A percentile compares a stretch with the other conserved stretches of the same genome.
Conservation (phyloP, 2,113 vertebrate genomes). For the human (Homo sapiens) region DNA sequence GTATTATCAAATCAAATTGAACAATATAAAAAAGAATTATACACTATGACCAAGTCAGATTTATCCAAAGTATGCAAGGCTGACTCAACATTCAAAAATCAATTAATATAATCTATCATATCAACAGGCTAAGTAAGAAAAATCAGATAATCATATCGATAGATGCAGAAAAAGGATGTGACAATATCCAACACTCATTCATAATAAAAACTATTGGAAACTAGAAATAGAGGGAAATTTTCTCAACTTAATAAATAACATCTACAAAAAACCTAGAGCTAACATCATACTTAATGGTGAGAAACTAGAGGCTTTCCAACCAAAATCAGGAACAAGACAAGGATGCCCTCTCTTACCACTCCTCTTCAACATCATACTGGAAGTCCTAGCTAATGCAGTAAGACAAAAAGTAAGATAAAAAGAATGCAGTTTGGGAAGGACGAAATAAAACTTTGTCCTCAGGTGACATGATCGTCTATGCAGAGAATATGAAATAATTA, state of each 20-base stretch:
- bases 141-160: not conserved
- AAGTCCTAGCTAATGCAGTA: conserved; percentile 10
- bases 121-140: not conserved
- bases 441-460: not conserved
- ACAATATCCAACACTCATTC: not conserved
- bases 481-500: not conserved
- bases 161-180: conserved; percentile 27
- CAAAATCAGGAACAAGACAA: conserved; percentile 18
- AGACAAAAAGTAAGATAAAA: conserved; percentile 30
- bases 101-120: not conserved
- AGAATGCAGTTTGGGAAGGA: not conserved
- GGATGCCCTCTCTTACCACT: not conserved
- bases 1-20: not conserved
- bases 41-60: not conserved
- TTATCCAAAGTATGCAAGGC: not conserved
- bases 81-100: not conserved
- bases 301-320: not conserved
- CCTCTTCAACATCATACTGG: not conserved
- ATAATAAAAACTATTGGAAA: conserved; percentile 5
- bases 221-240: not conserved
- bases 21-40: not conserved
- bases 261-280: not conserved
- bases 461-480: not conserved
- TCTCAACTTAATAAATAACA: conserved; percentile 7
- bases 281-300: not conserved